A percentile compares a stretch with the other conserved stretches of the same genome.
phyloP scores from a whole-genome alignment of 2,888 invertebrate genomes.

The Bombylius discolor region DNA sequence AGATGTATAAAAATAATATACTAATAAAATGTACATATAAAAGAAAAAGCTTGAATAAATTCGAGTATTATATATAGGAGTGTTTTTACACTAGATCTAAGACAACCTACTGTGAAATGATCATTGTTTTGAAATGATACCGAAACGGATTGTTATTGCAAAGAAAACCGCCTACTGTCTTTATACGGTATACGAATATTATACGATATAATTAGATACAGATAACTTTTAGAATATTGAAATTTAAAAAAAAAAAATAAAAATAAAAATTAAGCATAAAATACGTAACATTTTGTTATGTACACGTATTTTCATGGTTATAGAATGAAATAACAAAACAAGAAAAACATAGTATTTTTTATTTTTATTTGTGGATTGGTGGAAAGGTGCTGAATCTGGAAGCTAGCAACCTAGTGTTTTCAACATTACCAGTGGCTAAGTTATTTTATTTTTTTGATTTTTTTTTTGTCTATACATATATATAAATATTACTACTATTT shows the following conservation, averaged over 20 bases:
- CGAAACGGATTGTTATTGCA: neutral
- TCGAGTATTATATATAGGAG: neutral
- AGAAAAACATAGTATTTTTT: neutral
- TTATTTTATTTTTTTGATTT: neutral
- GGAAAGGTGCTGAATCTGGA: constrained; percentile 7
- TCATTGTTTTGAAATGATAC: constrained; percentile 1
- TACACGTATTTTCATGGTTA: constrained; percentile 1
- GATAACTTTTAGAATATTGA: neutral
- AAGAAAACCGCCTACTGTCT: neutral
- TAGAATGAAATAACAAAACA: neutral
- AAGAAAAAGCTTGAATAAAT: too few relatives aligned
- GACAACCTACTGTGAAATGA: constrained; percentile 1
- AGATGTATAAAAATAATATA: too few relatives aligned
- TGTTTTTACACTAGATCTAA: neutral
- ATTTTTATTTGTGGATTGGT: neutral
- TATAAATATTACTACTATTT: too few relatives aligned
- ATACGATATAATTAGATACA: constrained; percentile 3
- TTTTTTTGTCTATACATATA: too few relatives aligned
- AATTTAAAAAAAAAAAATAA: neutral
- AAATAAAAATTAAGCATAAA: too few relatives aligned
- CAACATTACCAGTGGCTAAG: neutral
- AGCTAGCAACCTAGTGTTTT: neutral
- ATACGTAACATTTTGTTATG: too few relatives aligned
- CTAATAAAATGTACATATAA: too few relatives aligned
- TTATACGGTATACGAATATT: neutral